phyloP scores from a whole-genome alignment of 2,113 vertebrate genomes.

The Pseudopodoces humilis region DNA sequence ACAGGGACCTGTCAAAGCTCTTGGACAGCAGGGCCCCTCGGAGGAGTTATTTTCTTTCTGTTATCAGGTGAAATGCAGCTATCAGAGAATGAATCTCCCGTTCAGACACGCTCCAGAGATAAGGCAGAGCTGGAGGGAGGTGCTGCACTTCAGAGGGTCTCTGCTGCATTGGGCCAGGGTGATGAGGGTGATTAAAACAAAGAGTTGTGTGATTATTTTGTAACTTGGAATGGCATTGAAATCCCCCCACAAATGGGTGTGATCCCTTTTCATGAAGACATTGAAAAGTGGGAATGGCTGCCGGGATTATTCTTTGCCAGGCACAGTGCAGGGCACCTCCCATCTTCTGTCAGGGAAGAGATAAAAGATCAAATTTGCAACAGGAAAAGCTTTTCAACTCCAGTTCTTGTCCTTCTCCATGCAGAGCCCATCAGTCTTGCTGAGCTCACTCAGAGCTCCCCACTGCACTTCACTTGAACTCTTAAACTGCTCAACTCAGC shows the following conservation, averaged over 20 bases:
- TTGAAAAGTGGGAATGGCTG: not conserved
- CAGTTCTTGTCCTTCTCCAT: not conserved
- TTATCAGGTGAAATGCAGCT: not conserved
- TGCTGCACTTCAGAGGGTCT: not conserved
- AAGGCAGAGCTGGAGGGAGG: not conserved
- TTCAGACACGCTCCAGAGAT: not conserved
- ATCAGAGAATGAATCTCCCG: not conserved
- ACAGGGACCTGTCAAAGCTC: constrained; percentile 34
- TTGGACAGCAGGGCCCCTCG: not conserved
- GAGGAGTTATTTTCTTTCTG: constrained; percentile 36
- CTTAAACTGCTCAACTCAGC: not conserved
- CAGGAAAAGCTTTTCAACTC: not conserved
- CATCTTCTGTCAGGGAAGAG: not conserved
- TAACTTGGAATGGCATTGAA: fast-evolving
- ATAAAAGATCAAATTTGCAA: not conserved
- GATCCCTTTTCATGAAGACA: not conserved
- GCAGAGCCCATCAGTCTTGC: not conserved
- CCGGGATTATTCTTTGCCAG: not conserved
- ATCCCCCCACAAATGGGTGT: not conserved
- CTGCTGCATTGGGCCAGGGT: not conserved
- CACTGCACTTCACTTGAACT: not conserved
- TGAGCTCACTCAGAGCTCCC: not conserved
- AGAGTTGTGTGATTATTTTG: not conserved
- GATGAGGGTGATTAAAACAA: not conserved
- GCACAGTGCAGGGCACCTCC: not conserved